Conservation (phyloP, 1,140 invertebrate species). For the Zaprionus lachaisei region DNA sequence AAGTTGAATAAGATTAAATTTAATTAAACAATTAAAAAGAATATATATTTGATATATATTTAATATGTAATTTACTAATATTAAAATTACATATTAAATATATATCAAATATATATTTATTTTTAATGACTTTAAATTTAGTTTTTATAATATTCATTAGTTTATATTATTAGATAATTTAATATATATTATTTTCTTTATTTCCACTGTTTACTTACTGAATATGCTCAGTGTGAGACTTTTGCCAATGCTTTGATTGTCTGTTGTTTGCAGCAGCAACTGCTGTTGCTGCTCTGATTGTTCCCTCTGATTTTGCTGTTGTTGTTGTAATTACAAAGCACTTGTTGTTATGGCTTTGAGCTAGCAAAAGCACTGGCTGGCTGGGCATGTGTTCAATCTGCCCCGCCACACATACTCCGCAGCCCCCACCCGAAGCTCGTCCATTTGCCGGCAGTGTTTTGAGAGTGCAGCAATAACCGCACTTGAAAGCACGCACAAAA, state of each 20-base stretch:
- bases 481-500: slow-evolving; percentile 70
- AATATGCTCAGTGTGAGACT: neutral
- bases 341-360: slow-evolving; percentile 71
- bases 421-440: neutral
- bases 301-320: slow-evolving; percentile 2
- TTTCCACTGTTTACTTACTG: neutral
- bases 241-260: neutral
- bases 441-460: slow-evolving; percentile 36
- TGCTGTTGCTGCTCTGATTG: slow-evolving; percentile 4
- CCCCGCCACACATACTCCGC: neutral
- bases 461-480: slow-evolving; percentile 70
- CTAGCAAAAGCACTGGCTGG: slow-evolving; percentile 59
- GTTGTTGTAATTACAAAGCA: slow-evolving; percentile 67
- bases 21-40: no score
- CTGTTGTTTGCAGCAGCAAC: slow-evolving; percentile 18
- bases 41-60: no score
- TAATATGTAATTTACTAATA: no score
- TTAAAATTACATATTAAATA: no score
- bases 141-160: no score
- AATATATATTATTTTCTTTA: neutral
- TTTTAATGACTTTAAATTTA: no score
- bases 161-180: no score
- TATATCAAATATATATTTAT: no score
- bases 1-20: no score
- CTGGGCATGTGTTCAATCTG: slow-evolving; percentile 17